These are phyloP conservation scores for Toxonevra muliebris DNA, from an alignment of 2,888 invertebrate species.

Conservation along the genomic window DNA sequence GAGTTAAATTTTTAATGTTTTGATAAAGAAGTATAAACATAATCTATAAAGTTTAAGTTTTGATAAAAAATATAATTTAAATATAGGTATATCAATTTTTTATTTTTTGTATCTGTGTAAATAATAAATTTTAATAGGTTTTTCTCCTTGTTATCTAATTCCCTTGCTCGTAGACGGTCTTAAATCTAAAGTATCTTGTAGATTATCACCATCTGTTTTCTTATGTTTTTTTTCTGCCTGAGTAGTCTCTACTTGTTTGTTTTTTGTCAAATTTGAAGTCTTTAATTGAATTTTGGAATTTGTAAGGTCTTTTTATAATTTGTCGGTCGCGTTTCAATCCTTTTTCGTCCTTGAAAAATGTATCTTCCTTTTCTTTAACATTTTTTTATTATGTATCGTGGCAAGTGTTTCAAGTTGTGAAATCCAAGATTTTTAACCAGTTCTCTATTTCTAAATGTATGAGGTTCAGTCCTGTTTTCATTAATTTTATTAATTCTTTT, in stretches of 20 bases:
- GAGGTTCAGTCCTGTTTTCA: background rate
- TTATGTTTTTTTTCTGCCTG: too few species aligned
- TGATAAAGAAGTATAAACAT: too few species aligned
- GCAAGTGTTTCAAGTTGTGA: constrained; percentile 16
- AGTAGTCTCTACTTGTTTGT: background rate
- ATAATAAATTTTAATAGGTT: too few species aligned
- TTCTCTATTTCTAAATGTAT: background rate
- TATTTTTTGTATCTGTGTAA: too few species aligned
- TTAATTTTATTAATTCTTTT: constrained; percentile 22
- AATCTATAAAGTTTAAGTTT: too few species aligned
- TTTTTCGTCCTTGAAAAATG: constrained; percentile 8
- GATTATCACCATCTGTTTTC: too few species aligned
- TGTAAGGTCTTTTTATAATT: constrained; percentile 13
- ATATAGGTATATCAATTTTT: too few species aligned
- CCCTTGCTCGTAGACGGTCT: too few species aligned
- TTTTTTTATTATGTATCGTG: constrained; percentile 14
- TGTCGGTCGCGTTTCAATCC: constrained; percentile 8
- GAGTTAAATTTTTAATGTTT: too few species aligned
- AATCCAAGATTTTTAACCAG: constrained; percentile 20
- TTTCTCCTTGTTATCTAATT: too few species aligned
- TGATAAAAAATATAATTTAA: too few species aligned
- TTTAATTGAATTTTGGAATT: constrained; percentile 2
- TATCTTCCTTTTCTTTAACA: constrained; percentile 10
- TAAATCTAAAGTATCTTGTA: too few species aligned
- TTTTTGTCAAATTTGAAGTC: constrained; percentile 10